These are phyloP conservation scores for Albula glossodonta DNA, from an alignment of 2,113 vertebrate species.

Conservation along the genomic window DNA sequence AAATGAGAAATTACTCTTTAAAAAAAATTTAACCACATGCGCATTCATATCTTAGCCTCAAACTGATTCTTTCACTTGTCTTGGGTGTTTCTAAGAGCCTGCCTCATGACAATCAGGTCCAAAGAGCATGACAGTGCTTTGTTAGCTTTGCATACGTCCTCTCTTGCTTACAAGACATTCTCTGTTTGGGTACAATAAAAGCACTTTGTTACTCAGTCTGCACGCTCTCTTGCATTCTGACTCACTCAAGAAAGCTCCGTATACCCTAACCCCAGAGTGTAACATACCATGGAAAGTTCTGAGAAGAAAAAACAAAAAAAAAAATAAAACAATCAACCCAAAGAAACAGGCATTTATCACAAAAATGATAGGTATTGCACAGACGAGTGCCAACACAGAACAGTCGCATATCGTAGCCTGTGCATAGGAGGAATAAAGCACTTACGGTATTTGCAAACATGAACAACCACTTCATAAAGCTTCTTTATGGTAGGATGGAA, in stretches of 20 bases:
- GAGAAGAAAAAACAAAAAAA: constrained; percentile 12
- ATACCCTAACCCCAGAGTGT: constrained; percentile 23
- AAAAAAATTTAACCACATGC: constrained; percentile 37
- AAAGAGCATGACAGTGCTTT: constrained; percentile 7
- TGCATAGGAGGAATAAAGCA: constrained; percentile 99
- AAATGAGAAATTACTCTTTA: not conserved
- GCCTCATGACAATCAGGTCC: constrained; percentile 36
- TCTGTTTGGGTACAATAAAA: not conserved
- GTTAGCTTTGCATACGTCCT: not conserved
- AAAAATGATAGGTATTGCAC: constrained; percentile 82
- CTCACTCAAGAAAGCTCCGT: not conserved
- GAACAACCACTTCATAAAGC: constrained; percentile 79
- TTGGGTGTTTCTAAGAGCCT: constrained; percentile 21
- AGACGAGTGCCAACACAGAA: constrained; percentile 88
- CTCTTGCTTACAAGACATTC: constrained; percentile 3
- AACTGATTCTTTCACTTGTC: constrained; percentile 26
- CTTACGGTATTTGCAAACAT: constrained; percentile 95
- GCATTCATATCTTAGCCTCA: constrained; percentile 29
- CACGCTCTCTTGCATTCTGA: not conserved
- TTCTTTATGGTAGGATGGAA: constrained; percentile 58
- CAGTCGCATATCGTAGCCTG: constrained; percentile 91
- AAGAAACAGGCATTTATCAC: constrained; percentile 66
- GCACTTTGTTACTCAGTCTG: not conserved
- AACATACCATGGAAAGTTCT: constrained; percentile 30
- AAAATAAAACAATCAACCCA: constrained; percentile 8